Base-by-base conservation (phyloP, 1,140 invertebrate species). In the Drosophila ananassae region DNA sequence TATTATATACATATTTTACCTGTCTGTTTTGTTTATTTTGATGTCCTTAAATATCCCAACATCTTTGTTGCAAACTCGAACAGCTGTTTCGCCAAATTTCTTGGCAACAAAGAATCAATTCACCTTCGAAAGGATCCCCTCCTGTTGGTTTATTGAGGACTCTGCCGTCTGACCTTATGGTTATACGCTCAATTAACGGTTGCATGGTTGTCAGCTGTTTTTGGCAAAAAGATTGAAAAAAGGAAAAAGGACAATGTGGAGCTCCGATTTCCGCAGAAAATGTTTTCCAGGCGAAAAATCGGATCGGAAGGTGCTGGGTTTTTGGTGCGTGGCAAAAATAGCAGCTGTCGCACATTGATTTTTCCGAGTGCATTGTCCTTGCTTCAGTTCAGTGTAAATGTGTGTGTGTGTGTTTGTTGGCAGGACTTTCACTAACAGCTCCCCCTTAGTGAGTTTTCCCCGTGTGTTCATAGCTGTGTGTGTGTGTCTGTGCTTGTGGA, bases 361-460 rank as follows among this genome's bases (percentile, higher is more conserved):
- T 89, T 68, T 82, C 58, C 60, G 69, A 89, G 83, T 89, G 83
- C 79, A 67, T 69, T 73, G 74, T 87, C 52, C 67, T 71, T n/a
- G n/a, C 63, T 8, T 25, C 7, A 22, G 25, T 6, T n/a, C 2
- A 3, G 9, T 2, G 17, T 17, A 17, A 17, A 25, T 21, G 46
- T 66, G 58, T n/a, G 28, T 51, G 47, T 67, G 25, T 44, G 59
- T 46, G 41, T 46, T 17, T 21, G 41, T 9, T 46, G 68, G 90
- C 74, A 90, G 90, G 85, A 91, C 90, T 91, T 91, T 91, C 90
- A 91, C 90, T 91, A 44, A 44, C 56, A 56, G 62, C 79, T 54
- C 56, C 55, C 55, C 77, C 61, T 54, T 55, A 54, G 32, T 22
- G 28, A 21, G 13, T 44, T 44, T 37, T 37, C 34, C 34, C 41